Base-by-base conservation (phyloP, 2,113 vertebrate species). In the Crotophaga sulcirostris region DNA sequence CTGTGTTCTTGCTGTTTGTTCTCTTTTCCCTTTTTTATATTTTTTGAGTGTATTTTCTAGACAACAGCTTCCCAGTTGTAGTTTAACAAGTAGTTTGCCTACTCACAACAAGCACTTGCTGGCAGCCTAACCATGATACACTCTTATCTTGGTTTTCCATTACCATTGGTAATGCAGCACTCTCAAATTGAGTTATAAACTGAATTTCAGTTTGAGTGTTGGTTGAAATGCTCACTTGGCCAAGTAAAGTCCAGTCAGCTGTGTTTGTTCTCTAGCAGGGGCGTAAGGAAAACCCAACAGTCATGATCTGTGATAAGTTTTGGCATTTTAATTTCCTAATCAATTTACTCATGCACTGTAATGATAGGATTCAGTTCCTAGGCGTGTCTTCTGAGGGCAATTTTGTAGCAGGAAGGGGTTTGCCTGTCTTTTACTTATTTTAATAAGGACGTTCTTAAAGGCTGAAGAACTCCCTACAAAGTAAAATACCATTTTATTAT, bases 101-200 rank as follows among this genome's bases (percentile, higher is more conserved):
- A 2, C 36, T 76, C 19, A n/a, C 29, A 66, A 3, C 12, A 47
- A 76, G 26, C 58, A 33, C 13, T 64, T 76, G 58, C 68, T 84
- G 26, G 16, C n/a, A 84, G 16, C 26, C 24, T 49, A n/a, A 36
- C 44, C 7, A 5, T 10, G 19, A 9, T 36, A 7, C 4, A 4
- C 26, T 16, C 19, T 23, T n/a, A 33, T 15, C 29, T 52, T 76
- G 13, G 5, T 72, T 89, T 93, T 68, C 23, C 42, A 42, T 54
- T 34, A 23, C 16, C 0, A 0, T 52, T 18, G 34, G 17, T 51
- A 42, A 62, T 3, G 10, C 14, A 45, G 36, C n/a, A 10, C 34
- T 80, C 25, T 34, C 29, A 63, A 10, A 14, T 54, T 44, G 54
- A 8, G 28, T 68, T 38, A 26, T 8, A 2, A 47, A 20, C 54